Evolutionary conservation across 2,113 vertebrate genomes (phyloP).

Genomic region (Telmatochromis sp.): DNA sequence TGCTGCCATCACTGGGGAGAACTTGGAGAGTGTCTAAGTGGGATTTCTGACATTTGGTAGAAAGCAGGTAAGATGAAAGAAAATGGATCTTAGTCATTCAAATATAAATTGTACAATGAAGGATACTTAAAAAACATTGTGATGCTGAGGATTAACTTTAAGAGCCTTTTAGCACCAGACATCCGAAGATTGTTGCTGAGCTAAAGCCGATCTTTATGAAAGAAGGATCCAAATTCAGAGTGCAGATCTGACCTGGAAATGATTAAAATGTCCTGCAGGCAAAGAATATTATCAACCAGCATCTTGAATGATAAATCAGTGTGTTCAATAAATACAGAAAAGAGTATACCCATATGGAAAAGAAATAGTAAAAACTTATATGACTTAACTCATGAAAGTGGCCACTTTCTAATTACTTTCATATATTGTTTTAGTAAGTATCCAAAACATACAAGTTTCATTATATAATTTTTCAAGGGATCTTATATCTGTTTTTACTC

Average conservation of each 20-base stretch:
- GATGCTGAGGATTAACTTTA: background rate
- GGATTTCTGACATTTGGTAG: background rate
- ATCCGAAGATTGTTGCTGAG: background rate
- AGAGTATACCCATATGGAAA: too few species aligned
- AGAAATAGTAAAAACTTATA: too few species aligned
- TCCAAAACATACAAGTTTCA: too few species aligned
- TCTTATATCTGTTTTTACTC: too few species aligned
- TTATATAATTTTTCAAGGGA: too few species aligned
- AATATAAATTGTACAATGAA: background rate
- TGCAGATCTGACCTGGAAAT: background rate
- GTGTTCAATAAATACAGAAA: background rate
- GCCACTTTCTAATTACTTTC: too few species aligned
- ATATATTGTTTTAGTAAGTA: too few species aligned
- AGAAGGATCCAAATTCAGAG: background rate
- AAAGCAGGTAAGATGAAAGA: background rate
- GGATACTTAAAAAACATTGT: background rate
- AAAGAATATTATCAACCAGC: background rate
- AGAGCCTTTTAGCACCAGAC: background rate
- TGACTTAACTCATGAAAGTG: too few species aligned
- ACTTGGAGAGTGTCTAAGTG: background rate
- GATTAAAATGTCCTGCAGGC: background rate
- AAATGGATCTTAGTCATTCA: background rate
- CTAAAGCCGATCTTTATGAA: background rate
- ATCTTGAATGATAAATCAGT: background rate
- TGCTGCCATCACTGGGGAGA: background rate